Conservation (phyloP, 2,797 vertebrate genomes). For the Intellagama lesueurii region DNA sequence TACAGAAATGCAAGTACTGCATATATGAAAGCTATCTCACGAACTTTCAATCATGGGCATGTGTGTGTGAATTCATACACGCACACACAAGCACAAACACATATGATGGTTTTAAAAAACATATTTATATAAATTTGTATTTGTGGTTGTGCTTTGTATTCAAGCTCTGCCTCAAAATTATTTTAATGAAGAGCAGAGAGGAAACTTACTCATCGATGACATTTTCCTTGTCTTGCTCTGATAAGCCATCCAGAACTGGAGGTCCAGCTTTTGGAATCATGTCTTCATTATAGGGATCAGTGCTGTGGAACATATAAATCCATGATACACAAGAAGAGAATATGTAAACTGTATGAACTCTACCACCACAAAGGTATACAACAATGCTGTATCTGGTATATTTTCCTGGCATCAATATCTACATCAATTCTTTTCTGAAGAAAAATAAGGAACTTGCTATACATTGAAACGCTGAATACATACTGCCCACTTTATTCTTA, state of each 20-base stretch:
- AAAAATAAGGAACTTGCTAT: neutral
- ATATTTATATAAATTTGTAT: too few relatives aligned
- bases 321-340: neutral
- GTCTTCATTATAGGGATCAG: constrained; percentile 67
- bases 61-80: neutral
- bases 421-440: neutral
- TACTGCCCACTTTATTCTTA: neutral
- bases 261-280: constrained; percentile 75
- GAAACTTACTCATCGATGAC: constrained; percentile 67
- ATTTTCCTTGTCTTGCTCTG: constrained; percentile 76
- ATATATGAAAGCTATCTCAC: neutral
- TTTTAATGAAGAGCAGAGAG: neutral
- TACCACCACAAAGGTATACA: neutral
- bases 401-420: neutral
- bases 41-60: constrained; percentile 12
- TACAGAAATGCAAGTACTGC: constrained; percentile 14
- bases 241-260: constrained; percentile 54
- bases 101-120: too few relatives aligned
- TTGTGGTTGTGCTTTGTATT: neutral
- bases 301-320: constrained; percentile 58
- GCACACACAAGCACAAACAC: neutral
- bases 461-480: neutral
- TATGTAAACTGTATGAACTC: neutral
- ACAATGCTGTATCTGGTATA: neutral
- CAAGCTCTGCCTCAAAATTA: neutral